These are phyloP conservation scores for Isoperla grammatica DNA, from an alignment of 2,888 invertebrate species.

Conservation along the genomic window DNA sequence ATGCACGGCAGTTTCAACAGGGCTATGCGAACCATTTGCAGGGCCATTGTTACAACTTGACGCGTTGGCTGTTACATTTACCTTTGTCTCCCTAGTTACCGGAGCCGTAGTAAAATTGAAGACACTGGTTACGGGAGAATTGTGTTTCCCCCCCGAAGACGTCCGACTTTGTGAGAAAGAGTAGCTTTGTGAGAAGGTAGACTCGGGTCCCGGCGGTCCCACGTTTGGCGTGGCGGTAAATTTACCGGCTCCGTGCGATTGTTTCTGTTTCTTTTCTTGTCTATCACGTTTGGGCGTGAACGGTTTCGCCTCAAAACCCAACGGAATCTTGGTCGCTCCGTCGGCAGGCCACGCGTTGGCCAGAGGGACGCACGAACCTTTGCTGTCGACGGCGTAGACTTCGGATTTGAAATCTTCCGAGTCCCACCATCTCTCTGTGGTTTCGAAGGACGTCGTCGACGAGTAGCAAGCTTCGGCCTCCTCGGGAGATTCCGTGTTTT, in stretches of 20 bases:
- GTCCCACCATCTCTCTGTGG: background rate
- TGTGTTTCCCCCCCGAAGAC: background rate
- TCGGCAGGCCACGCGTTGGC: background rate
- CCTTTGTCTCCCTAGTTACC: too few relatives aligned
- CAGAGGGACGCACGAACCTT: background rate
- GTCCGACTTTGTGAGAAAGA: background rate
- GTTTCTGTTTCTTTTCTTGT: background rate
- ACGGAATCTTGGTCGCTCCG: background rate
- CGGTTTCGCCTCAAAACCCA: constrained; percentile 7
- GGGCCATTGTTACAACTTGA: too few relatives aligned
- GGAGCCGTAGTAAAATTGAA: too few relatives aligned
- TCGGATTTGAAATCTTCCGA: background rate
- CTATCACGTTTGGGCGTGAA: background rate
- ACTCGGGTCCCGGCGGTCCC: background rate
- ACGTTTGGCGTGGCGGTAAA: background rate
- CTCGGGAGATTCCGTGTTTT: too few relatives aligned
- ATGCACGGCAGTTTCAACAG: constrained; percentile 34
- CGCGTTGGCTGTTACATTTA: too few relatives aligned
- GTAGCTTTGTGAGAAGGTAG: background rate
- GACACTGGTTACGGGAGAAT: background rate
- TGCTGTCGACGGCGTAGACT: background rate
- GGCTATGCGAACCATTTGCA: too few relatives aligned
- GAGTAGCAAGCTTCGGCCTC: background rate
- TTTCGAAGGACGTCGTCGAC: background rate
- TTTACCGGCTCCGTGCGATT: background rate